Evolutionary conservation across 1,140 invertebrate genomes (phyloP), one percentile per base, ranked within the genome.

Genomic region (Bradynema listronoti): DNA sequence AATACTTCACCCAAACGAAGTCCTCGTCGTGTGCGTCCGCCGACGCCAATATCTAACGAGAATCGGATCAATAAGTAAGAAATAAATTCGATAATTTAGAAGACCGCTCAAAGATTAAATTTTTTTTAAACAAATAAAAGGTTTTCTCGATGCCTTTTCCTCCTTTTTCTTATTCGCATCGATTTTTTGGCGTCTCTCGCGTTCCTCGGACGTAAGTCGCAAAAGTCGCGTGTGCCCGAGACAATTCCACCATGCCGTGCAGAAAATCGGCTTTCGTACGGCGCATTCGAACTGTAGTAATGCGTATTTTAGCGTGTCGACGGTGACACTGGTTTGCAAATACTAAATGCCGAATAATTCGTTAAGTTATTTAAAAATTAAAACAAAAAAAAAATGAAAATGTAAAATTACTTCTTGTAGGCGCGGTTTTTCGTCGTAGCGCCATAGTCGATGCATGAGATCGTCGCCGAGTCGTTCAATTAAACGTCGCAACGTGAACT

Each of bases 1-100:
- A 57, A 51, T 72, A 69, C 5, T 66, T 70, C 3, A 69, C 67
- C 45, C 56, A 72, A 34, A 65, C 55, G 52, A 69, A 50, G 41
- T 60, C 67, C 19, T 51, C n/a, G n/a, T 58, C 66, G 19, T 32
- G 29, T 14, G 46, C n/a, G 11, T 53, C 62, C 27, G 47, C 47
- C 9, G 34, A 19, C 11, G 36, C 36, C 11, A 39, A 39, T 11
- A 39, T 55, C 56, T 51, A 16, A 54, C 14, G 42, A n/a, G 42
- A 24, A 58, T 52, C 24, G 0, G 56, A 58, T 14, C 14, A 54
- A 54, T 24, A 56, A 19, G 49, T 24, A 7, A 58, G 41, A 66
- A 61, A 68, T 7, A 57, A 27, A 58, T 25, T 29, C 22, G 24
- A 65, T 0, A 45, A 65, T 62, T 27, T 42, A 58, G 9, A 42